phyloP scores from a whole-genome alignment of 1,140 invertebrate species.

The Aplysia californica region DNA sequence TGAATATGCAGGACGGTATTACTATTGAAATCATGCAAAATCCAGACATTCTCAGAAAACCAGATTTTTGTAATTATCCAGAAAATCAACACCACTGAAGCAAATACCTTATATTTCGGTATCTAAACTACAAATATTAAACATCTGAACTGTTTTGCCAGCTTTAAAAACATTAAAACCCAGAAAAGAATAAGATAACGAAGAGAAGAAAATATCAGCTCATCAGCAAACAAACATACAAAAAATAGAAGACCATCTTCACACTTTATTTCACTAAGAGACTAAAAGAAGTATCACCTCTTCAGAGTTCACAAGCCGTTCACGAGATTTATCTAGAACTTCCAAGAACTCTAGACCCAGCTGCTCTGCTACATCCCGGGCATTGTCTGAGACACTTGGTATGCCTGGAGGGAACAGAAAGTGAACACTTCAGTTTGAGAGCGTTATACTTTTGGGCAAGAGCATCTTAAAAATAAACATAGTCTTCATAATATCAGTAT shows the following conservation, averaged over 20 bases:
- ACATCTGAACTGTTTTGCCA: not conserved
- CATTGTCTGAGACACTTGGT: constrained; percentile 39
- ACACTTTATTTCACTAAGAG: too few relatives aligned
- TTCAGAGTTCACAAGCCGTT: constrained; percentile 38
- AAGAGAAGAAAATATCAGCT: not conserved
- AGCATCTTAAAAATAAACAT: not conserved
- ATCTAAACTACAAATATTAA: not conserved
- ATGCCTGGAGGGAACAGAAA: constrained; percentile 36
- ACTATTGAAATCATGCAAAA: too few relatives aligned
- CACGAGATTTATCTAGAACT: constrained; percentile 27
- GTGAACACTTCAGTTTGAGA: not conserved
- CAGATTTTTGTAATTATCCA: too few relatives aligned
- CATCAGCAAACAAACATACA: not conserved
- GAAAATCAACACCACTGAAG: too few relatives aligned
- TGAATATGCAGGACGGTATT: too few relatives aligned
- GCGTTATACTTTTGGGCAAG: not conserved
- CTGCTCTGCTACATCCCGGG: constrained; percentile 33
- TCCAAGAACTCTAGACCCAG: constrained; percentile 30
- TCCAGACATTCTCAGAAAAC: too few relatives aligned
- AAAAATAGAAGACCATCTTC: not conserved
- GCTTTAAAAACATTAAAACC: constrained; percentile 65
- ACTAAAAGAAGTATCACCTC: too few relatives aligned
- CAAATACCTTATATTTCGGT: too few relatives aligned
- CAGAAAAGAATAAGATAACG: not conserved
- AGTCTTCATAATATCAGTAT: not conserved